Evolutionary conservation across 2,113 vertebrate species (phyloP).

Genomic region (Vulpes vulpes): DNA sequence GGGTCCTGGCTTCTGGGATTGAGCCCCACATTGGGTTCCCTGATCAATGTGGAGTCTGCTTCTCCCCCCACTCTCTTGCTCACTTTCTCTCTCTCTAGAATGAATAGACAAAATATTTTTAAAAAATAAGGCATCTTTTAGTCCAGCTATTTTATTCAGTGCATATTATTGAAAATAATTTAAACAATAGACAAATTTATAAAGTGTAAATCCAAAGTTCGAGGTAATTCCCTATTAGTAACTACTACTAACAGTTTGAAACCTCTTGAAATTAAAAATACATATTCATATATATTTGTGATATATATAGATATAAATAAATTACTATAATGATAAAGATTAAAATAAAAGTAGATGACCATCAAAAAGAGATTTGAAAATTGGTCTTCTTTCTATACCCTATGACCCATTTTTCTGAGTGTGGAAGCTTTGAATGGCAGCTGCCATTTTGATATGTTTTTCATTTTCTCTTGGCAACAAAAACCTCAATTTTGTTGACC

Average conservation of each 20-base stretch:
- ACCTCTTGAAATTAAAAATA: neutral
- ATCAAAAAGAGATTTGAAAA: neutral
- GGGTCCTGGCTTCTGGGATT: neutral
- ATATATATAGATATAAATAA: neutral
- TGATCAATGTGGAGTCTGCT: neutral
- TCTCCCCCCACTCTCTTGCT: neutral
- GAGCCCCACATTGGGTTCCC: neutral
- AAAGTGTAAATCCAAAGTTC: conserved; percentile 5
- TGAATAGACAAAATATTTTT: neutral
- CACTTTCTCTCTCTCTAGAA: neutral
- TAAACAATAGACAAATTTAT: neutral
- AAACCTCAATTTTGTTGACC: conserved; percentile 41
- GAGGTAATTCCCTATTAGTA: neutral
- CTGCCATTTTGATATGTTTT: conserved; percentile 50
- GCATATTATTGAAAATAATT: neutral
- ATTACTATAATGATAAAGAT: neutral
- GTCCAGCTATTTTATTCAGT: neutral
- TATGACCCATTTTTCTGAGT: conserved; percentile 37
- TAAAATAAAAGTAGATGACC: conserved; percentile 20
- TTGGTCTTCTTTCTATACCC: neutral
- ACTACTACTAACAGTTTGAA: neutral
- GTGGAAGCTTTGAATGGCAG: conserved; percentile 48
- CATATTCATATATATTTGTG: neutral
- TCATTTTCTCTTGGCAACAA: conserved; percentile 45
- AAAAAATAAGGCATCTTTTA: neutral